Base-by-base conservation (phyloP, 2,113 vertebrate species). In the Hippoglossus stenolepis region DNA sequence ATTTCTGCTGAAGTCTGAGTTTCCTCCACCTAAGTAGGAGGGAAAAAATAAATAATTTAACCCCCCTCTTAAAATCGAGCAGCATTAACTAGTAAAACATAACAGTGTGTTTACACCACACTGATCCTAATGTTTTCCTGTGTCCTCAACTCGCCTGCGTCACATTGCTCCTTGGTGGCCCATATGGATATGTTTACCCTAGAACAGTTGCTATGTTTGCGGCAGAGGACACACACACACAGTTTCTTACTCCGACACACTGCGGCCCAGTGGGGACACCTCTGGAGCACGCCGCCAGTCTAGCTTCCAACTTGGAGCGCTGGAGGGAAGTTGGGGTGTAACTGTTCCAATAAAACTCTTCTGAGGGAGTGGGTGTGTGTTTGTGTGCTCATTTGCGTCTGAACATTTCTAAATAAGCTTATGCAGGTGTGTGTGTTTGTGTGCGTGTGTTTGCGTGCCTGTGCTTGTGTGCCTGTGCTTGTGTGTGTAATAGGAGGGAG, bases 131-230 rank as follows among this genome's bases (percentile, higher is more conserved):
- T 15, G 68, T 73, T 65, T 76, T 85, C 65, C 72, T 82, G 61
- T 43, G n/a, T 73, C 63, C 38, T 75, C 82, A 7, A 49, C 59
- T 69, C 58, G 23, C 26, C 76, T 63, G 31, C 66, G 66, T 69
- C 76, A 35, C 73, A 26, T 26, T 53, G 58, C 64, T 85, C 68
- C 75, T 80, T 31, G 31, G 81, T 65, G 75, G 78, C 85, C 81
- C 70, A 65, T 84, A 66, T 75, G 75, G 82, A 81, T 17, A 31
- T 87, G 78, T 89, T 91, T 84, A 90, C 59, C 1, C 47, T 20
- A 60, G 64, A 76, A 51, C 82, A 75, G 86, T 90, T 90, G 87
- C 89, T 87, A 82, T 84, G 91, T 85, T 83, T 90, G 75, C 73
- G 77, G 78, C 74, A 71, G 73, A 71, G 60, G 51, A 57, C 70